phyloP scores from a whole-genome alignment of 2,888 invertebrate genomes.

The Amiota mariae region DNA sequence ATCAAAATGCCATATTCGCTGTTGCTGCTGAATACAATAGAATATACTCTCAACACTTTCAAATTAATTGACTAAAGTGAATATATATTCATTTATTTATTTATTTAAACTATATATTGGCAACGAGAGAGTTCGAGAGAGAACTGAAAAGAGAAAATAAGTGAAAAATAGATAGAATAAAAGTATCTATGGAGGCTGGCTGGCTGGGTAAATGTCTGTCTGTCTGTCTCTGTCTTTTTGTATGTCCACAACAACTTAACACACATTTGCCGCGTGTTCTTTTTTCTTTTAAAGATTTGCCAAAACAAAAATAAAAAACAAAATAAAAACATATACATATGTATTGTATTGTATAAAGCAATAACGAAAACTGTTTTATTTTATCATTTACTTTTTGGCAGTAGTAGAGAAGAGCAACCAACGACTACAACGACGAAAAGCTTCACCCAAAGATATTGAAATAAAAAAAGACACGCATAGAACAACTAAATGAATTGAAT shows the following conservation, averaged over 20 bases:
- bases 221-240: not conserved
- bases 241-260: not conserved
- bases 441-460: not conserved
- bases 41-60: slow-evolving; percentile 15
- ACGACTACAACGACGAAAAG: too few species aligned
- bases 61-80: slow-evolving; percentile 63
- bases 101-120: too few species aligned
- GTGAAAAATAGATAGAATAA: slow-evolving; percentile 1
- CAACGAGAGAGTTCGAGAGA: too few species aligned
- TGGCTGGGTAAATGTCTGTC: too few species aligned
- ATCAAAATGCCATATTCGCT: too few species aligned
- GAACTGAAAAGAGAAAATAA: too few species aligned
- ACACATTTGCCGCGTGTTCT: slow-evolving; percentile 27
- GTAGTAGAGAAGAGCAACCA: not conserved
- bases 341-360: not conserved
- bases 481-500: not conserved
- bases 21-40: too few species aligned
- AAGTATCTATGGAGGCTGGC: slow-evolving; percentile 11
- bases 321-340: slow-evolving; percentile 9
- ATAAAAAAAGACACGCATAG: not conserved
- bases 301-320: not conserved
- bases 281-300: slow-evolving; percentile 8
- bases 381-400: not conserved
- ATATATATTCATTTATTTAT: slow-evolving; percentile 42
- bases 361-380: not conserved